A percentile compares a stretch with the other conserved stretches of the same genome.
These are phyloP conservation scores for Stomatorhinus walkeri DNA, from an alignment of 2,797 vertebrate species.

Conservation along the genomic window DNA sequence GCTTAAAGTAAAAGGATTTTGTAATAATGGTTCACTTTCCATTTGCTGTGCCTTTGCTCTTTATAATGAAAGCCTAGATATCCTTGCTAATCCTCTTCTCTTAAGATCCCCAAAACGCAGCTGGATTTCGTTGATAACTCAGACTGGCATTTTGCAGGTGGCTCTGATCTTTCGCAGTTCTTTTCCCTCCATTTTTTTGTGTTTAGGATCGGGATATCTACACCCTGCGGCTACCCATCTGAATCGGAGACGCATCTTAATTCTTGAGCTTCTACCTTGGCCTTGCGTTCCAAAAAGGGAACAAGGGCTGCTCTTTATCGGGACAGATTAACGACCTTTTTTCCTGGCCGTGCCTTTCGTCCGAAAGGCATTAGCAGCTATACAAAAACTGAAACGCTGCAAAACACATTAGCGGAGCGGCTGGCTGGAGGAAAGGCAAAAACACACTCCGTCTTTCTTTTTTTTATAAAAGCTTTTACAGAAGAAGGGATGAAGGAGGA, in stretches of 20 bases:
- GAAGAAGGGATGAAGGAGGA: background rate
- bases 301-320: background rate
- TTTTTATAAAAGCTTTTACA: background rate
- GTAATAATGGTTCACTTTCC: conserved; percentile 33
- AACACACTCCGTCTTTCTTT: background rate
- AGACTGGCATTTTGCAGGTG: conserved; percentile 35
- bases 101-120: conserved; percentile 32
- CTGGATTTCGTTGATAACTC: conserved; percentile 41
- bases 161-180: conserved; percentile 48
- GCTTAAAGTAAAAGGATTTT: conserved; percentile 23
- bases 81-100: conserved; percentile 34
- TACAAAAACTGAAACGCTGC: background rate
- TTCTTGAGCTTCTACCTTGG: conserved; percentile 31
- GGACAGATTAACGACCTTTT: background rate
- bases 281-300: background rate
- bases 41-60: conserved; percentile 26
- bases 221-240: conserved; percentile 46
- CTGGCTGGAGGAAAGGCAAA: background rate
- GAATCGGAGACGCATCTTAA: conserved; percentile 43
- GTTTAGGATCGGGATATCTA: conserved; percentile 42
- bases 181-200: conserved; percentile 34
- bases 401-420: background rate
- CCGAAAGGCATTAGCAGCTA: background rate
- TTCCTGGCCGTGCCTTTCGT: background rate
- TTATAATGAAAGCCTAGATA: conserved; percentile 40